phyloP scores from a whole-genome alignment of 2,888 invertebrate species.

The Leptothorax acervorum region DNA sequence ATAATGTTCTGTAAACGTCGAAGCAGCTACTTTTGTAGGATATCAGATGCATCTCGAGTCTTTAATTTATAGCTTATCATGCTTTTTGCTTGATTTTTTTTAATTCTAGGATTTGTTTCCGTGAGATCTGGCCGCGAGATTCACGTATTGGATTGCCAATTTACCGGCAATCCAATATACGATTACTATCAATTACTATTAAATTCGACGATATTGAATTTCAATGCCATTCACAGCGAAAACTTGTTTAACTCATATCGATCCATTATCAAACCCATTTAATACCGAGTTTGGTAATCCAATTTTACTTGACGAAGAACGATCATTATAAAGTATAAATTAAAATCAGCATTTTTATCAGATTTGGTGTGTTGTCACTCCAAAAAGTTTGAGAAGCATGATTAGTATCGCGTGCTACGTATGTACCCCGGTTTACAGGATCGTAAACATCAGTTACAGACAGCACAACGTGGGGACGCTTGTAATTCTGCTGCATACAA shows the following conservation, averaged over 20 bases:
- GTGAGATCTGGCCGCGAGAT: slow-evolving; percentile 7
- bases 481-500: slow-evolving; percentile 18
- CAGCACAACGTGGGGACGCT: background rate
- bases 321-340: background rate
- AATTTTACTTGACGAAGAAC: background rate
- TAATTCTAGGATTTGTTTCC: slow-evolving; percentile 13
- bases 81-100: background rate
- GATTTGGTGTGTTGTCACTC: background rate
- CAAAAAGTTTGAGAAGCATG: background rate
- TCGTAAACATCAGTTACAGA: slow-evolving; percentile 28
- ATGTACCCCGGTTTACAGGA: slow-evolving; percentile 1
- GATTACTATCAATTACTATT: slow-evolving; percentile 41
- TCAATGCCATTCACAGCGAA: slow-evolving; percentile 45
- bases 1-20: background rate
- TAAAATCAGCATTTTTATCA: background rate
- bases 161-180: slow-evolving; percentile 30
- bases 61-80: background rate
- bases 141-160: slow-evolving; percentile 29
- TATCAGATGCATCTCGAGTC: background rate
- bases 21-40: background rate
- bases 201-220: slow-evolving; percentile 48
- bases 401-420: background rate
- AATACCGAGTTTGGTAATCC: background rate
- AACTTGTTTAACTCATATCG: slow-evolving; percentile 30
- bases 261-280: slow-evolving; percentile 21